Evolutionary conservation across 1,140 invertebrate species (phyloP), one percentile per base, ranked within the genome.

Genomic region (Batillaria attramentaria): DNA sequence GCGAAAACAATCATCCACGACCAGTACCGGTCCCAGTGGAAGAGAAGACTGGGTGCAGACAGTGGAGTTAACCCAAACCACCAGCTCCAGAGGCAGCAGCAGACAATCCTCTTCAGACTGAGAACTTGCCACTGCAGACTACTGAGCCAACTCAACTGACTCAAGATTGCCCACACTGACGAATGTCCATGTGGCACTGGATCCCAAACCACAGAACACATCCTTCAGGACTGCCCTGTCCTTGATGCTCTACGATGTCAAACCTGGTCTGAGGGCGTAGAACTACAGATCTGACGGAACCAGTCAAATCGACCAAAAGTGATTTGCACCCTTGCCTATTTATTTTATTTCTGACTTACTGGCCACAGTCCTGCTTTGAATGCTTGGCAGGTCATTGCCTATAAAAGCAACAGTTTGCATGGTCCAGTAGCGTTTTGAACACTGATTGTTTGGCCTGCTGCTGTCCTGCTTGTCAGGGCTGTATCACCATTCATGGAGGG

Each of bases 91-190:
- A 62, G 57, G n/a, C 57, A 62, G 24, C 57, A 73, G 72, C 72
- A 73, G 37, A 54, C 43, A 28, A 54, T 1, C 43, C 35, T 76
- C 20, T 73, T 73, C 35, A 3, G 43, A 6, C 72, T 73, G 28
- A 28, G 72, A 8, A 73, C 72, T 0, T 39, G 43, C 42, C 72
- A 73, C 43, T 54, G 43, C 72, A 73, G 72, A 73, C 72, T 50
- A 28, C 43, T n/a, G 10, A 42, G 28, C 72, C 72, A 73, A 39
- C 42, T 73, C 4, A 43, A 73, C 28, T 20, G 39, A 31, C n/a
- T 73, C 4, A 54, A 54, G 37, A 50, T 50, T n/a, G n/a, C 42
- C 43, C 24, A 37, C 16, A 73, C 72, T 50, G 43, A 54, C 72
- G 6, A 54, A 35, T 73, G 72, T 42, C 42, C n/a, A 50, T 73